Evolutionary conservation across 2,113 vertebrate genomes (phyloP).

Genomic region (Zosterops lateralis): DNA sequence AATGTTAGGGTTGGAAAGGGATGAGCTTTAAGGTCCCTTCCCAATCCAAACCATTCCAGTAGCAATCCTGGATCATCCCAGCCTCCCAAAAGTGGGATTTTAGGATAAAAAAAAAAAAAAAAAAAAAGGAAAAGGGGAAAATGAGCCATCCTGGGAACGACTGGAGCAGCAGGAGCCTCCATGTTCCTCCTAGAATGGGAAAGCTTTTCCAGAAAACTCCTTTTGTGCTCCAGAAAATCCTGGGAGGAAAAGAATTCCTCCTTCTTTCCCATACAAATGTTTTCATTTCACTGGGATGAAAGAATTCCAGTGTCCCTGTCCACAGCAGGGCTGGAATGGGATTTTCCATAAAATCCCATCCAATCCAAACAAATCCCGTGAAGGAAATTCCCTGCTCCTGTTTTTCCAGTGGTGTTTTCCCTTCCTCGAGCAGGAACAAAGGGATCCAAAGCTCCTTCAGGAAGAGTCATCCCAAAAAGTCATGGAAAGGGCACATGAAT

Average conservation of each 20-base stretch:
- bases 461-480: not conserved
- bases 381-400: not conserved
- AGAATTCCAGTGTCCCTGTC: not conserved
- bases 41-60: not conserved
- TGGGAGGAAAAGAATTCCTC: not conserved
- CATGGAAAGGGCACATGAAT: constrained; percentile 1
- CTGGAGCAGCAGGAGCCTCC: not conserved
- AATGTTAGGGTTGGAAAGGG: not conserved
- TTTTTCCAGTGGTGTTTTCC: not conserved
- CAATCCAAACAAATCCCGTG: not conserved
- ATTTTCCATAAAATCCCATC: not conserved
- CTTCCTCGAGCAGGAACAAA: not conserved
- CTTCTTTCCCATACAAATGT: not conserved
- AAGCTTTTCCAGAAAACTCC: not conserved
- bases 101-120: not conserved
- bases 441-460: not conserved
- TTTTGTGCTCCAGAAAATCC: not conserved
- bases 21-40: not conserved
- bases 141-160: not conserved
- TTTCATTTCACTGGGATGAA: not conserved
- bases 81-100: not conserved
- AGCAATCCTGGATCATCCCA: not conserved
- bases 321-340: not conserved
- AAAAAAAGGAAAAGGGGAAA: not conserved
- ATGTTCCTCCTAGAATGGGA: not conserved